Base-by-base conservation (phyloP, 2,888 invertebrate genomes). In the Agonum fuliginosum region DNA sequence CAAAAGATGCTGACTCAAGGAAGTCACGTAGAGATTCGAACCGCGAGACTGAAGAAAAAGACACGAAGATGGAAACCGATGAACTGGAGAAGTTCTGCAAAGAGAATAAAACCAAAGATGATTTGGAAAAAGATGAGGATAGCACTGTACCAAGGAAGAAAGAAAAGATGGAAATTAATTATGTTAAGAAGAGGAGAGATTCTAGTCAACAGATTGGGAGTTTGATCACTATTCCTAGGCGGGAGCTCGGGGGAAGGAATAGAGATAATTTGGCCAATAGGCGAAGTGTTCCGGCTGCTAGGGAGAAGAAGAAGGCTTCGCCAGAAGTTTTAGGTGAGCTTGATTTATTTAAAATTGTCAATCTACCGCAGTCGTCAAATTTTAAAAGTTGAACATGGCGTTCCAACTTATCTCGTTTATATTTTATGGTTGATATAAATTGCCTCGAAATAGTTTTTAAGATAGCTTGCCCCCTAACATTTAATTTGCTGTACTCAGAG, bases 71-170 rank as follows among this genome's bases (percentile, higher is more conserved):
- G 71, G 70, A 69, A 3, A 51, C 79, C 14, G 84, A 84, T 2
- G 84, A 85, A 19, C 30, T 82, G 4, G 86, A 86, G 78, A 85
- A 86, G 79, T 86, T 85, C 78, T 84, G 84, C 78, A 87, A 87
- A 80, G 87, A 87, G 81, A 84, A 86, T 69, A 81, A 84, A 62
- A 85, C 84, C 1, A 86, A 85, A 80, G 82, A 83, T 70, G 84
- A 85, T 78, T 84, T 84, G 71, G 87, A 87, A 81, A 88, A 88
- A 79, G 87, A 87, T 54, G 86, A 86, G 43, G 86, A 87, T 73
- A 85, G 86, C 46, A 85, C 84, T 1, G 87, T 89, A 71, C 86
- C 87, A 3, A 86, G 88, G 58, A 90, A 90, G 82, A 89, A 89
- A 81, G 89, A 90, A 81, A 90, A 89, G 81, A 88, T 89, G 85